Base-by-base conservation (phyloP, 2,888 invertebrate genomes). In the Zele albiditarsus region DNA sequence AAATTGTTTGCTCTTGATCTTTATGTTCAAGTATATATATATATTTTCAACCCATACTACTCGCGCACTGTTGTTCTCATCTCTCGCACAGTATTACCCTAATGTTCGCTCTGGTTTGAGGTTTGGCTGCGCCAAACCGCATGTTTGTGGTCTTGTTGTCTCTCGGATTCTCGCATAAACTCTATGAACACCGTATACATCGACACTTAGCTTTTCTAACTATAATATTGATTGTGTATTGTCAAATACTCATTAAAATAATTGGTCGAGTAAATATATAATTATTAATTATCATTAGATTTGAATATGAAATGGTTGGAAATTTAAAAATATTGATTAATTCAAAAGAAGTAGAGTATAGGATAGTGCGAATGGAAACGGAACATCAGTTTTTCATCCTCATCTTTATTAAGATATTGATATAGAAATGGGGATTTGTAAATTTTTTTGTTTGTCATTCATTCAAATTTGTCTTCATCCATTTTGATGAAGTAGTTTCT, bases 131-230 rank as follows among this genome's bases (percentile, higher is more conserved):
- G 84, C 84, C 85, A 87, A 87, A 85, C 88, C 87, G 86, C 88
- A 86, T 86, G 88, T 87, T 89, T 88, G 89, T 84, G 89, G 88
- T 88, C 86, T 88, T 86, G 86, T 86, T 86, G 86, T 85, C 86
- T 86, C 53, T n/a, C 53, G 84, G 86, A 82, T 82, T 86, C 81
- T 80, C 81, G 80, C 85, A 84, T 85, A 85, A 75, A 81, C 78
- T 80, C 77, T 71, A 75, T 77, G 71, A 83, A 83, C 81, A 79
- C 81, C 27, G 23, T 73, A 75, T 66, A 74, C 63, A 60, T 75
- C 53, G 42, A 71, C 16, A 46, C 23, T 46, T 38, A 53, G 20
- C 58, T 73, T 60, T 42, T 38, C 63, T 33, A n/a, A 63, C 33
- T 27, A 0, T 20, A 53, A n/a, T 27, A 60, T 27, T n/a, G 28